Evolutionary conservation across 2,888 invertebrate genomes (phyloP).

Genomic region (Baronia brevicornis): DNA sequence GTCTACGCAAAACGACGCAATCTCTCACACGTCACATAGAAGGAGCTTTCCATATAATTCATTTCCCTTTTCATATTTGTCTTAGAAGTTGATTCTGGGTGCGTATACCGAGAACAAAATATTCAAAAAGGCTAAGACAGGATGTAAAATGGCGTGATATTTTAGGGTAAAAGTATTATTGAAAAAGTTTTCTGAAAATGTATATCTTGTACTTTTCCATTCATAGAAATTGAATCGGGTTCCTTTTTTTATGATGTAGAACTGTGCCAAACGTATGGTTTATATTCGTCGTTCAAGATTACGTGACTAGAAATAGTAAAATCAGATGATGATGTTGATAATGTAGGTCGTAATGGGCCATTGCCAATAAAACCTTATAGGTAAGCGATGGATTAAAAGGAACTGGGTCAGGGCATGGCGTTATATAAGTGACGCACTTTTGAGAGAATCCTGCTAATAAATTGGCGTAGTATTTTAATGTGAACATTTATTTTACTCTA

Average conservation of each 20-base stretch:
- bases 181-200: constrained; percentile 42
- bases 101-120: constrained; percentile 28
- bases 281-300: constrained; percentile 69
- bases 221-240: constrained; percentile 44
- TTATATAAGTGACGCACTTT: constrained; percentile 62
- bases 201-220: constrained; percentile 37
- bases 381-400: constrained; percentile 74
- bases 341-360: constrained; percentile 74
- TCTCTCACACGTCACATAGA: constrained; percentile 68
- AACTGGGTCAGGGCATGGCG: constrained; percentile 68
- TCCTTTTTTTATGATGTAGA: constrained; percentile 30
- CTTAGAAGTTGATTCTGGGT: constrained; percentile 55
- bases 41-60: constrained; percentile 71
- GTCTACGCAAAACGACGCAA: constrained; percentile 71
- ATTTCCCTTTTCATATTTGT: constrained; percentile 73
- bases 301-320: constrained; percentile 76
- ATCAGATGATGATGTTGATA: constrained; percentile 75
- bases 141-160: constrained; percentile 42
- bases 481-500: too few relatives aligned
- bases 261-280: constrained; percentile 46
- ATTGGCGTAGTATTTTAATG: too few relatives aligned
- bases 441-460: constrained; percentile 38
- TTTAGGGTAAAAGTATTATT: constrained; percentile 42
- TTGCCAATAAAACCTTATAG: constrained; percentile 75
- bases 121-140: constrained; percentile 28